These are phyloP conservation scores for Tyto alba DNA, from an alignment of 2,113 vertebrate species.

Conservation along the genomic window DNA sequence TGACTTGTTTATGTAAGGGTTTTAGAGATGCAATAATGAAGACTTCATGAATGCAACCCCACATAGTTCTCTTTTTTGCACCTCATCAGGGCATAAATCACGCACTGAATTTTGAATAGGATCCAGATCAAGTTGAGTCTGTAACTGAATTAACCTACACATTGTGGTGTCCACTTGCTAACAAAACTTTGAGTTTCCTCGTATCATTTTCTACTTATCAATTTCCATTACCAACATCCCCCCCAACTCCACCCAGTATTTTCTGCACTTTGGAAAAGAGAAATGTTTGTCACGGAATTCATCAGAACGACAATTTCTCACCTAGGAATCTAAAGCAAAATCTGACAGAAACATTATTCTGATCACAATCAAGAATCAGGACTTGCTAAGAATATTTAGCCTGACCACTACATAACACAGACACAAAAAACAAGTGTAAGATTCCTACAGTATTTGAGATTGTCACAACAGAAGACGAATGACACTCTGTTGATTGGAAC, in stretches of 20 bases:
- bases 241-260: not conserved
- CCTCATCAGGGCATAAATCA: not conserved
- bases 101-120: not conserved
- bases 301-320: not conserved
- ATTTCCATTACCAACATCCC: not conserved
- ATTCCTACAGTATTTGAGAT: not conserved
- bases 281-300: not conserved
- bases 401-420: not conserved
- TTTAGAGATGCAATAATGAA: not conserved
- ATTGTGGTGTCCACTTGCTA: not conserved
- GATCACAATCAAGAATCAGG: not conserved
- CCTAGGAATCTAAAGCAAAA: not conserved
- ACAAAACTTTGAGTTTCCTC: not conserved
- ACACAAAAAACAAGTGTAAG: not conserved
- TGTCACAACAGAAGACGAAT: not conserved
- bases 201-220: not conserved
- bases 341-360: not conserved
- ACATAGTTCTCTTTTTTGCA: accelerated
- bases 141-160: not conserved
- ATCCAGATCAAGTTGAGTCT: accelerated
- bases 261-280: not conserved
- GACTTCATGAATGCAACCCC: not conserved
- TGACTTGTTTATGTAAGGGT: not conserved
- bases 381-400: not conserved
- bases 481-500: no score